Percentiles rank a stretch among this genome's conserved stretches.
Evolutionary conservation across 2,113 vertebrate genomes (phyloP).

Genomic region (Chionodraco myersi): DNA sequence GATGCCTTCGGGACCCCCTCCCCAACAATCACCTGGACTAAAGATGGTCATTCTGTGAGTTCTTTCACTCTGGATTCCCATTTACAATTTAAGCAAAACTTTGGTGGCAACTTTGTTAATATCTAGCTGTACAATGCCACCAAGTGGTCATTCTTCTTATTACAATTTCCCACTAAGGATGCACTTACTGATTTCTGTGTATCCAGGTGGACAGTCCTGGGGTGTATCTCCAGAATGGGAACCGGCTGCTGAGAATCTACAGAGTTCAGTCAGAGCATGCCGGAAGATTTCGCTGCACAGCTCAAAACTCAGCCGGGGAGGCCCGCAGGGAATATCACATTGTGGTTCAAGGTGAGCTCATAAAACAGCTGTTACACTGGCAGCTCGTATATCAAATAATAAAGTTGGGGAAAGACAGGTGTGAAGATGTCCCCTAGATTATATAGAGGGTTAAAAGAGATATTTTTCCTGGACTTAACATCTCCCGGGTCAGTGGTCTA

Average conservation of each 20-base stretch:
- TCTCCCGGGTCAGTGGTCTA: background rate
- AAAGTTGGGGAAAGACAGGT: background rate
- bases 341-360: conserved; percentile 85
- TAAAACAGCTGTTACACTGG: conserved; percentile 2
- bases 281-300: conserved; percentile 86
- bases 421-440: background rate
- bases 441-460: background rate
- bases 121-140: conserved; percentile 64
- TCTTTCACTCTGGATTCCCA: background rate
- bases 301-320: conserved; percentile 84
- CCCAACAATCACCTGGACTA: conserved; percentile 87
- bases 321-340: conserved; percentile 81
- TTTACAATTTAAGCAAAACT: conserved; percentile 6
- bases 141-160: conserved; percentile 66
- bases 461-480: background rate
- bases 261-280: conserved; percentile 82
- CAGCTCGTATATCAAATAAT: background rate
- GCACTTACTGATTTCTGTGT: conserved; percentile 12
- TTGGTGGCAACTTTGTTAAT: conserved; percentile 7
- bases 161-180: conserved; percentile 24
- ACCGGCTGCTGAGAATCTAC: conserved; percentile 84
- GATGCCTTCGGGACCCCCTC: conserved; percentile 84
- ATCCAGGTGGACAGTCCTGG: conserved; percentile 79
- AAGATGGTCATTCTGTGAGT: conserved; percentile 85
- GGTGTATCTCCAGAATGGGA: conserved; percentile 81